Evolutionary conservation across 2,888 invertebrate species (phyloP), one percentile per base, ranked within the genome.

Genomic region (Conchocele bisecta): DNA sequence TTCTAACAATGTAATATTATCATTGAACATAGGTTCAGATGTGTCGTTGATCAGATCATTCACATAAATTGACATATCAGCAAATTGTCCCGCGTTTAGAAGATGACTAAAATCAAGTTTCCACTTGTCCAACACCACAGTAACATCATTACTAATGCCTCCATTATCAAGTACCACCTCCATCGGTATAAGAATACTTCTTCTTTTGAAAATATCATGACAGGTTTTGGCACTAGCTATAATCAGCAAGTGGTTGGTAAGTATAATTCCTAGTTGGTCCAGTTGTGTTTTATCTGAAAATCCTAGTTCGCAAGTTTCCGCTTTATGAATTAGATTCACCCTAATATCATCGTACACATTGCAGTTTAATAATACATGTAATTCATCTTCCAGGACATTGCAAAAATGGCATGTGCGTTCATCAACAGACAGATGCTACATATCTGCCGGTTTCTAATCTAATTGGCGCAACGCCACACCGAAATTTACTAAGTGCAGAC

Each of bases 141-240:
- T n/a, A n/a, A n/a, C n/a, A n/a, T n/a, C n/a, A n/a, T n/a, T n/a
- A n/a, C n/a, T n/a, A n/a, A n/a, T n/a, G n/a, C n/a, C n/a, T n/a
- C n/a, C n/a, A n/a, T n/a, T n/a, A n/a, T n/a, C n/a, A n/a, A n/a
- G n/a, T n/a, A n/a, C n/a, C n/a, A n/a, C n/a, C n/a, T n/a, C n/a
- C n/a, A n/a, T n/a, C n/a, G n/a, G n/a, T n/a, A n/a, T n/a, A n/a
- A n/a, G n/a, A n/a, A n/a, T n/a, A n/a, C n/a, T n/a, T 5, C 46
- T 7, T 22, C 46, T 46, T 22, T 51, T 20, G 11, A 51, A 4
- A 4, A 51, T 51, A 9, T 4, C 7, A 29, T 20, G 17, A 29
- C 51, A 51, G 51, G 51, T 51, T 51, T 51, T 51, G 51, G 51
- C 51, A 51, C 29, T 24, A 29, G 33, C 7, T 24, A 20, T 20